Evolutionary conservation across 2,113 vertebrate species (phyloP), one percentile per base, ranked within the genome.

Genomic region (Solenodon paradoxus): DNA sequence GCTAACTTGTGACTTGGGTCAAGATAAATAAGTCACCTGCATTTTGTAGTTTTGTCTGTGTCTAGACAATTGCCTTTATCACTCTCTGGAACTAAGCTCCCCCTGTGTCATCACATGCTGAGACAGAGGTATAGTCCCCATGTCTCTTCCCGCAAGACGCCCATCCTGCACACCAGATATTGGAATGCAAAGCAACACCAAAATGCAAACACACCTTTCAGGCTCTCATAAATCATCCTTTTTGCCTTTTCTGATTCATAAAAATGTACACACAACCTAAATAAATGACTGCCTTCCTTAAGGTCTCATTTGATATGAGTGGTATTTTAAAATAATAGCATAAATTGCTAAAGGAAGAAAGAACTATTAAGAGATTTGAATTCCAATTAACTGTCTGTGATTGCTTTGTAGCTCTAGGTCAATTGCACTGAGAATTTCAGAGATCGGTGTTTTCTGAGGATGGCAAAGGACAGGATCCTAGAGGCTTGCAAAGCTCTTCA

Each of bases 271-370:
- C 2, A 55, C 26, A 85, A 13, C 66, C 78, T 77, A 85, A 86
- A 42, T 75, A 83, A 95, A 75, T 30, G 79, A 4, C 57, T 86
- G 17, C 26, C 57, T 89, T 71, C 32, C 35, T 88, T 38, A 68
- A 66, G 51, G 69, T 87, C 69, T 59, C 80, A 24, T 69, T 86
- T 80, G 63, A 38, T 88, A 42, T 64, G 78, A 72, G 24, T 87
- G 94, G 53, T 72, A 95, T 96, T 96, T 97, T 80, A 92, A 96
- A 95, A 96, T 87, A 90, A 87, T 84, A 80, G 64, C 57, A 80
- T 83, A 91, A 82, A 30, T 77, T 59, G 57, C 26, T 68, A 49
- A 90, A 68, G 71, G 75, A 91, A 74, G 12, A 45, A 87, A 96
- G 83, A 94, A 74, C 91, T 66, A 91, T 83, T 74, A 94, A 77